Conservation (phyloP, 2,113 vertebrate genomes). For the Rhinolophus sinicus region DNA sequence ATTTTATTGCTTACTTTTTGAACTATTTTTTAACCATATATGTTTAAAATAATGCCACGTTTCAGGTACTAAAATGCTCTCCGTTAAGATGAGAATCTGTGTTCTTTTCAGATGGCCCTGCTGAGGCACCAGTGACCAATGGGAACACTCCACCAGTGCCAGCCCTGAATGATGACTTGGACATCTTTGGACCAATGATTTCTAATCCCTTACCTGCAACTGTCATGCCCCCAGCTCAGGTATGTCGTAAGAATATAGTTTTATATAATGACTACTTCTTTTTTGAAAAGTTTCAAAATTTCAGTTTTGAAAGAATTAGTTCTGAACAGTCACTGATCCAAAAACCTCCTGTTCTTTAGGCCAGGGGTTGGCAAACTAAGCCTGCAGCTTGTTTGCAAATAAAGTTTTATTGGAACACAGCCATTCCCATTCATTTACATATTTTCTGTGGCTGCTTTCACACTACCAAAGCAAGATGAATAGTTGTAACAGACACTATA, state of each 20-base stretch:
- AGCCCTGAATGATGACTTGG: conserved; percentile 91
- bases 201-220: conserved; percentile 95
- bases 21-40: not conserved
- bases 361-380: not conserved
- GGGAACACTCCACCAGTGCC: conserved; percentile 83
- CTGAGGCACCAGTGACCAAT: conserved; percentile 86
- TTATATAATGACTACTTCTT: not conserved
- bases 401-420: not conserved
- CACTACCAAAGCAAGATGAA: not conserved
- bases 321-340: not conserved
- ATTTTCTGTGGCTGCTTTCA: not conserved
- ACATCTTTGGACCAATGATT: conserved; percentile 99
- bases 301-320: conserved; percentile 22
- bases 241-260: conserved; percentile 64
- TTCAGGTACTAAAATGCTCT: conserved; percentile 47
- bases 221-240: conserved; percentile 84
- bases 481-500: not conserved
- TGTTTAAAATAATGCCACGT: conserved; percentile 40
- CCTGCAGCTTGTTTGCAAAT: not conserved
- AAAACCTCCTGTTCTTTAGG: not conserved
- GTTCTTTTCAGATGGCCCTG: conserved; percentile 89
- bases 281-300: conserved; percentile 15
- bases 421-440: not conserved
- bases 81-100: not conserved
- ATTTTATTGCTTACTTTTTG: not conserved